Base-by-base conservation (phyloP, 2,797 vertebrate species). In the Pelochelys cantorii region DNA sequence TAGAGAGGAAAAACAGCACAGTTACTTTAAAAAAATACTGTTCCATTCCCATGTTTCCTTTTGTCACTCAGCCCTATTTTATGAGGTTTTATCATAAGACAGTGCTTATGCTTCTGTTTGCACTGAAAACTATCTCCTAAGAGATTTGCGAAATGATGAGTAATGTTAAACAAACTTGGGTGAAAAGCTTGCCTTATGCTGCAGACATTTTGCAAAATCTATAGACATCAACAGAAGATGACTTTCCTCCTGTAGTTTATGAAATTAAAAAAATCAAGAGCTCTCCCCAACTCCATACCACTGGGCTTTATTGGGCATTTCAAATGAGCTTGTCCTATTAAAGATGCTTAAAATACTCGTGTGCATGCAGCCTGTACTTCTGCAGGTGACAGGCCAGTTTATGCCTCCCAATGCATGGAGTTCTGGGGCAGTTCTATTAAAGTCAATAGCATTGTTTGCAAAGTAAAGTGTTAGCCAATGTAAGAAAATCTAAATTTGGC, bases 291-390 rank as follows among this genome's bases (percentile, higher is more conserved):
- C 42, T 77, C 42, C 14, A 9, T 13, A 29, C 20, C 34, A 23
- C 20, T 12, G 8, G 34, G 10, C 68, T 71, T 71, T 37, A 37
- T 34, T 71, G n/a, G 4, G 77, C 15, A 59, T 89, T 87, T 90
- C 77, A 91, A 91, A 88, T 79, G 2, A 90, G 1, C 29, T 37
- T 23, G 13, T 90, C 12, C 27, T 18, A 80, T 52, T 68, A 83
- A 90, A 86, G 71, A 2, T 78, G 81, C 2, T n/a, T n/a, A 56
- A 34, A 7, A 13, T 2, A n/a, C 7, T 48, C 0, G 0, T 42
- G 83, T 65, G 20, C 57, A 34, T 52, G 25, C 86, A 12, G 27
- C 9, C 57, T 56, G 23, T 22, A 27, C 2, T 55, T 37, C 17
- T 65, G 62, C 3, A 8, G 27, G n/a, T 60, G 54, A 3, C 11